Percentiles rank a stretch among this genome's conserved stretches.
Evolutionary conservation across 92 coral and sea anemone species (phyloP).

Genomic region (Parazoanthus swiftii): DNA sequence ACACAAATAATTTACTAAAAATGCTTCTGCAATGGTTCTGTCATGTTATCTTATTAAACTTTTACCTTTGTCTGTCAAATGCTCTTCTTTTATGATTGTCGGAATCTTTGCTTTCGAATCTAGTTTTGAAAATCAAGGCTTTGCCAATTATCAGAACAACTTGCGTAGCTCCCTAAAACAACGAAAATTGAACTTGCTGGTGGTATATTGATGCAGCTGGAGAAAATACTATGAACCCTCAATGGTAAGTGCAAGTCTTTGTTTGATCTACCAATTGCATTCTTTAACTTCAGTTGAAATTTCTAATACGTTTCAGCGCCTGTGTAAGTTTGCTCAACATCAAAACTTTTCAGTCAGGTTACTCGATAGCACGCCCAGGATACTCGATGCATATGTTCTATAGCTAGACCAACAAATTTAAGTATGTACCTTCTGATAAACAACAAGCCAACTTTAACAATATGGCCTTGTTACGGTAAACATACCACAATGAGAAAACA

Average conservation of each 20-base stretch:
- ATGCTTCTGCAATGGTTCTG: constrained; percentile 1
- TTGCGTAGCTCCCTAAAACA: background rate
- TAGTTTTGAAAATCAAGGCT: background rate
- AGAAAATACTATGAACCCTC: background rate
- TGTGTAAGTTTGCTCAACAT: background rate
- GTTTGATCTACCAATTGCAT: background rate
- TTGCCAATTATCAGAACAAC: background rate
- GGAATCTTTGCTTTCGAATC: background rate
- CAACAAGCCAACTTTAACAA: background rate
- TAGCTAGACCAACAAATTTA: background rate
- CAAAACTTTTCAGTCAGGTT: background rate
- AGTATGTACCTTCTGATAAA: too few species aligned
- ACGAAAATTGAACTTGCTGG: background rate
- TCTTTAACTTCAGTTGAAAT: background rate
- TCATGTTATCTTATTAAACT: constrained; percentile 37
- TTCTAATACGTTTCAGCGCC: background rate
- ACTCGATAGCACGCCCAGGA: background rate
- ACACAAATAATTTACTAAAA: constrained; percentile 15
- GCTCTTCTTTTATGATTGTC: background rate
- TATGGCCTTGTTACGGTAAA: background rate
- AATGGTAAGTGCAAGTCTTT: constrained; percentile 19
- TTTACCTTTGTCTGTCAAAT: constrained; percentile 15
- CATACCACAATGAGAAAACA: background rate
- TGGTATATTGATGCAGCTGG: background rate
- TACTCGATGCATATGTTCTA: background rate